Evolutionary conservation across 2,113 vertebrate species (phyloP), one percentile per base, ranked within the genome.

Genomic region (Pitta sordida): DNA sequence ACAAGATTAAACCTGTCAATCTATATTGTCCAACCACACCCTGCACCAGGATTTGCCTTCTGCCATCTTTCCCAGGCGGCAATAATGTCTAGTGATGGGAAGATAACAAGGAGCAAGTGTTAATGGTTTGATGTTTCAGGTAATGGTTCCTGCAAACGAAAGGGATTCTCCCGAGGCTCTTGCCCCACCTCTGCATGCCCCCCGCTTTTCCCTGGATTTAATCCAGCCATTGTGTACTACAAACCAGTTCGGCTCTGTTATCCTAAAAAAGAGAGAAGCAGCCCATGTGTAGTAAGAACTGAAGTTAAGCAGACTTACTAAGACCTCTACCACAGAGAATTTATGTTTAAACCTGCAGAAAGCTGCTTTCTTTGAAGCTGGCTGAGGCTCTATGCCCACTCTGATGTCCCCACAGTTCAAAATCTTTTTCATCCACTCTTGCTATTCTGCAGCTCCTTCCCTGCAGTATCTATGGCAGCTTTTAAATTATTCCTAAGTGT

Each of bases 331-430:
- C 79, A 67, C 73, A 73, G 18, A 79, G 34, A 79, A 85, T 91
- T 91, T 94, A 65, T 70, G 93, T 94, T 65, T 39, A 65, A 90
- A 74, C 46, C 37, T 71, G 68, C 82, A 77, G 53, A 90, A 96
- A 83, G 82, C 58, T 34, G 90, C 77, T 92, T 82, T 1, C 0
- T 67, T 81, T 79, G 67, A 73, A 83, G 34, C 34, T 73, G 84
- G 23, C 48, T 69, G 32, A 53, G 39, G 36, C 36, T 90, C 22
- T 73, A 21, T 15, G 22, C 49, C 18, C 20, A 30, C 24, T 41
- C 53, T 34, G 8, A 56, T 34, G 15, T 70, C 73, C 7, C 2
- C 30, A 46, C 18, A 59, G n/a, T 36, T 71, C 60, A 74, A 74
- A 76, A 74, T 43, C 27, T 64, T 48, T 70, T 51, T 49, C 21